Evolutionary conservation across 2,888 invertebrate genomes (phyloP), one percentile per base, ranked within the genome.

Genomic region (Drosophila algonquin): DNA sequence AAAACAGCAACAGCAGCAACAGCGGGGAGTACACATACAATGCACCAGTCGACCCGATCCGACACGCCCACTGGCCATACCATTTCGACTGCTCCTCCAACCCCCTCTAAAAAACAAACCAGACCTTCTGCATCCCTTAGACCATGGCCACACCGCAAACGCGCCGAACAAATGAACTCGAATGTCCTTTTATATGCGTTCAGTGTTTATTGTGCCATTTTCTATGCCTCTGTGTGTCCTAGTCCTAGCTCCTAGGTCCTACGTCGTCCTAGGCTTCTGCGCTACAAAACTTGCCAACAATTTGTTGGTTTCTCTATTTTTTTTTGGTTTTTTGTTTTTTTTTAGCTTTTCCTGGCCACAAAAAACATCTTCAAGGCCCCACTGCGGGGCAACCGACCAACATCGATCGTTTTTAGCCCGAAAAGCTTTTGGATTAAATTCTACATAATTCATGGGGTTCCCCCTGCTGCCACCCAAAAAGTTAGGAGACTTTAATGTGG

Each of bases 171-270:
- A 83, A 83, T 83, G 88, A 88, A 83, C 89, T 83, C 83, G 70
- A 83, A 82, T 83, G 89, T 86, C 89, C 87, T 88, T 88, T 83
- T 83, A 86, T 86, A 86, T 88, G 87, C 87, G 87, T 83, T 88
- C 89, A 72, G 80, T 83, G 83, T 88, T 86, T 83, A 88, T 88
- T 88, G 87, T 88, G 73, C 80, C 74, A 82, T 83, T 83, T 82
- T 71, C 80, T 73, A 78, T 57, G 68, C 57, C 48, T 40, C 65
- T 70, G 50, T 70, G 50, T 65, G 69, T 73, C 69, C 73, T 75
- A 75, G 82, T 62, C 82, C 30, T 30, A 30, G 30, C 1, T 62
- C 82, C 35, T 35, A 14, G 10, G 12, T 35, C 12, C 12, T 35
- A 35, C 10, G 24, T 24, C 24, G 6, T 40, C 2, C 40, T 40